Evolutionary conservation across 2,797 vertebrate species (phyloP), one percentile per base, ranked within the genome.

Genomic region (Neosalanx taihuensis): DNA sequence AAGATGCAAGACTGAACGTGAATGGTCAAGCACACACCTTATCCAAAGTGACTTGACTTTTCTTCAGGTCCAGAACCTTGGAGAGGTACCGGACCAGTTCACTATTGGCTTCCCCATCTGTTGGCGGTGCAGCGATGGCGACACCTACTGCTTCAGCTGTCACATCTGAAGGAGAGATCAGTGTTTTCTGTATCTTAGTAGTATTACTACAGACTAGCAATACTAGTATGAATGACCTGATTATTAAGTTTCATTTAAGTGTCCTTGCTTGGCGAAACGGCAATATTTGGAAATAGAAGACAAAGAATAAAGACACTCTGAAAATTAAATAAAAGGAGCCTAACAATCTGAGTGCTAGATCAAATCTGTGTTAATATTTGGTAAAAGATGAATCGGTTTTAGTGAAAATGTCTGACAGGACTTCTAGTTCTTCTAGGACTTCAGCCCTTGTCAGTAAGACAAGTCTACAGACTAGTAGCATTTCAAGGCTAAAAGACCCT

Each of bases 71-170:
- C 37, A 99, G 90, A 49, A 97, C 94, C 85, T 93, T 93, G 53
- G 96, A 92, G 30, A 99, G 92, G 76, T 91, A 97, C 0, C 94
- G 91, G 26, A 97, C 83, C 7, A 98, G 93, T 81, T 97, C 96
- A 0, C 93, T 73, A 1, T 98, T 98, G 2, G 97, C 97, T 81
- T 97, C 96, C 58, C 97, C 97, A 46, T 98, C 97, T 0, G 93
- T 90, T 0, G 96, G 95, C 2, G 97, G 96, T 0, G 97, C 96
- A 10, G 96, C 96, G 3, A 98, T 91, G 37, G 96, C 92, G 12
- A 99, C 91, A 2, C 92, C 92, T 18, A 99, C 93, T 0, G 94
- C 92, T 69, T 95, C 94, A 0, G 85, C 9, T 0, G 92, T 93
- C 72, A 98, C 84, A 51, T 93, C 96, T 98, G 35, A 4, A 58